A percentile compares a stretch with the other conserved stretches of the same genome.
Conservation (phyloP, 2,797 vertebrate species). For the Staurois parvus region DNA sequence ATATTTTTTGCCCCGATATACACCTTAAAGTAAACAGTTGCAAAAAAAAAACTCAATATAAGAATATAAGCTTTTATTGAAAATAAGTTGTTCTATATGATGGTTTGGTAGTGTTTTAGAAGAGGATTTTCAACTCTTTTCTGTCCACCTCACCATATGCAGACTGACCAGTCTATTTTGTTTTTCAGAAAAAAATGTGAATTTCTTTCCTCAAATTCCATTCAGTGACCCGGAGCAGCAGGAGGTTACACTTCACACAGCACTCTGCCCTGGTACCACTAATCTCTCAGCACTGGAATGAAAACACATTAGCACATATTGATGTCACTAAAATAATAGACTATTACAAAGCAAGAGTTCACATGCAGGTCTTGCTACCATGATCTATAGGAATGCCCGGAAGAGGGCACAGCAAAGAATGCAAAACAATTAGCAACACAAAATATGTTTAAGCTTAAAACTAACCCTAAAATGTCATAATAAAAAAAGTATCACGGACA, state of each 20-base stretch:
- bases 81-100: background rate
- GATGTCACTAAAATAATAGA: conserved; percentile 32
- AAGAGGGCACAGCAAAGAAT: background rate
- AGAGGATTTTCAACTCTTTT: background rate
- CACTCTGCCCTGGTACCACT: background rate
- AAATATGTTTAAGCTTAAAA: background rate
- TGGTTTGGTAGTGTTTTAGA: no score
- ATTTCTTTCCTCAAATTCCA: conserved; percentile 33
- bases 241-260: conserved; percentile 31
- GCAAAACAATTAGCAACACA: background rate
- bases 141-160: background rate
- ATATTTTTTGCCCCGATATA: no score
- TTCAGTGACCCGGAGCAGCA: conserved; percentile 19
- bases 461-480: background rate
- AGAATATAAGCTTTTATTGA: no score
- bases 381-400: background rate
- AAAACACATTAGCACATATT: conserved; percentile 38
- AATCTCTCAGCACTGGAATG: conserved; percentile 4
- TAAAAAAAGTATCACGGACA: no score
- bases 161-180: background rate
- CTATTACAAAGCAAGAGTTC: conserved; percentile 14
- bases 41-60: no score
- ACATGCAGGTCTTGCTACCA: conserved; percentile 1
- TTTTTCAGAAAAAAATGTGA: conserved; percentile 9
- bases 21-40: no score